These are phyloP conservation scores for Apteryx owenii DNA, from an alignment of 2,113 vertebrate genomes.

Conservation along the genomic window DNA sequence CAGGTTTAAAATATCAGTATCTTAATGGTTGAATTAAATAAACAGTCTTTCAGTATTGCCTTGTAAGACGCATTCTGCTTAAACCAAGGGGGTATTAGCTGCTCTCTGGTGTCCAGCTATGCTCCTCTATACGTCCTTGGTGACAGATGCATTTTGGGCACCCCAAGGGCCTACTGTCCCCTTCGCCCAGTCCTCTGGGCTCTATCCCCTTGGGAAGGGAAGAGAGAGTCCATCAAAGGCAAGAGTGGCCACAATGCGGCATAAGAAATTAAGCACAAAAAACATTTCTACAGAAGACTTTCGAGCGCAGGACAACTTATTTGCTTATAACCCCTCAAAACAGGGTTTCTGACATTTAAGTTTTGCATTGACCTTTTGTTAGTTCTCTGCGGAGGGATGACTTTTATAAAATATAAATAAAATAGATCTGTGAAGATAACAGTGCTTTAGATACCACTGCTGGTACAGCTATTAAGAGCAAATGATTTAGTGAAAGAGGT, in stretches of 20 bases:
- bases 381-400: conserved; percentile 40
- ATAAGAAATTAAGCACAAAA: not conserved
- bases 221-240: not conserved
- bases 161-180: not conserved
- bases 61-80: not conserved
- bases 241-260: not conserved
- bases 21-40: not conserved
- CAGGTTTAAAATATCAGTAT: not conserved
- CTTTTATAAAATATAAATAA: conserved; percentile 56
- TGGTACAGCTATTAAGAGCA: not conserved
- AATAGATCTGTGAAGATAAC: conserved; percentile 31
- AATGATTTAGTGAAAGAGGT: not conserved
- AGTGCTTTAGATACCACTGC: conserved; percentile 42
- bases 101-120: not conserved
- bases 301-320: not conserved
- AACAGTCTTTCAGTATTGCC: not conserved
- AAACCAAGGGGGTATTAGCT: not conserved
- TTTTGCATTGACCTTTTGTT: conserved; percentile 44
- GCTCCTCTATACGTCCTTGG: not conserved
- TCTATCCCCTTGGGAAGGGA: not conserved
- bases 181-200: not conserved
- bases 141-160: not conserved
- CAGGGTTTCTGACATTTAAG: conserved; percentile 55
- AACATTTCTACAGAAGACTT: not conserved
- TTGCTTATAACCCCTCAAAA: conserved; percentile 28